These are phyloP conservation scores for Mesorhabditis spiculigera DNA, from an alignment of 2,888 invertebrate genomes.

Conservation along the genomic window DNA sequence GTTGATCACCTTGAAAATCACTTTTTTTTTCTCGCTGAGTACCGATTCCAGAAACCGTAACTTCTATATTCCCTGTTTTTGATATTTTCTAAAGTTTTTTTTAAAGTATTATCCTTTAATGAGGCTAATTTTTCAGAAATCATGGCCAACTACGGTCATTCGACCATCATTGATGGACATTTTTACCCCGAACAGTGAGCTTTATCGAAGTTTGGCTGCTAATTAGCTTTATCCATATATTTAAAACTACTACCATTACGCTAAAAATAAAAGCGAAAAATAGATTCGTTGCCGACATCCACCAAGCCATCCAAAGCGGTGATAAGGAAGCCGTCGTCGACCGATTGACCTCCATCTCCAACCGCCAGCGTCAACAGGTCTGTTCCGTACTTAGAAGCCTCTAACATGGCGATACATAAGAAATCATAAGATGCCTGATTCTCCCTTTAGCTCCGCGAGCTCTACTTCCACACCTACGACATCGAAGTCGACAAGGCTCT, in stretches of 20 bases:
- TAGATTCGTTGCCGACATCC: slow-evolving; percentile 4
- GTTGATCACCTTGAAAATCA: too few relatives aligned
- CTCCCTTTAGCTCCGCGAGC: slow-evolving; percentile 26
- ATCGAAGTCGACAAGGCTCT: slow-evolving; percentile 34
- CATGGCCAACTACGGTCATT: neutral
- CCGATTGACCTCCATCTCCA: slow-evolving; percentile 75
- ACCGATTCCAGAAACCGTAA: too few relatives aligned
- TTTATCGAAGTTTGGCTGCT: neutral
- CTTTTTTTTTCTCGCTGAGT: too few relatives aligned
- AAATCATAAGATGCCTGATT: neutral
- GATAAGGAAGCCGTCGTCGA: slow-evolving; percentile 38
- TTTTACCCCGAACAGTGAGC: neutral
- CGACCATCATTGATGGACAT: neutral
- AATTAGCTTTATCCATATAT: neutral
- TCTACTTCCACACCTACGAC: slow-evolving; percentile 41
- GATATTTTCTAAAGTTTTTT: too few relatives aligned
- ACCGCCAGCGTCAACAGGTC: slow-evolving; percentile 79
- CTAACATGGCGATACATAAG: neutral
- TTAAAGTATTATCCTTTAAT: too few relatives aligned
- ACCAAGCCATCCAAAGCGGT: slow-evolving; percentile 27
- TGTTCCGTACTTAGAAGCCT: neutral
- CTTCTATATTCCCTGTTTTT: too few relatives aligned
- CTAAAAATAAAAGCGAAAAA: neutral
- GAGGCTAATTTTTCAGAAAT: too few relatives aligned
- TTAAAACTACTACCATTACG: too few relatives aligned